Base-by-base conservation (phyloP, 2,113 vertebrate species). In the Labrus mixtus region DNA sequence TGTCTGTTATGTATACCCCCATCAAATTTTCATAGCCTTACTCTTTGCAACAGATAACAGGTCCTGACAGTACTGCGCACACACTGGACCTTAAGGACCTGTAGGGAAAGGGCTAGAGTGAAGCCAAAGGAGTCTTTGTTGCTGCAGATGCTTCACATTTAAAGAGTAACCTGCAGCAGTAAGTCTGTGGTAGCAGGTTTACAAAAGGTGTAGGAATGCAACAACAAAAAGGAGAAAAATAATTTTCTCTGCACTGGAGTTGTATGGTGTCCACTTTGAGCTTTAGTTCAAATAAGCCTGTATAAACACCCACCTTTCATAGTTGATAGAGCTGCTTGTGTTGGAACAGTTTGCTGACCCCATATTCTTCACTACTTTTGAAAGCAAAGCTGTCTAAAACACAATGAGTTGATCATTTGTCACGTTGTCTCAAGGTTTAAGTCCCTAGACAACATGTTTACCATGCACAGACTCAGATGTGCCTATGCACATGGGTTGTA, bases 11-110 rank as follows among this genome's bases (percentile, higher is more conserved):
- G 46, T 78, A 73, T 78, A 77, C 48, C 76, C 61, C 56, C 67
- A 89, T 93, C 82, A 91, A 88, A 92, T 73, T 85, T 91, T 90
- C 65, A 89, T 70, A 23, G 76, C 45, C 29, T 76, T 76, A 56
- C 68, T 82, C 79, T 80, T 54, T 74, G 78, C 55, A 60, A 87
- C 77, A 73, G 70, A 62, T 90, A 89, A 89, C 69, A 69, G 71
- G 68, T 83, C 45, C 68, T 85, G 87, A 91, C 86, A 83, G 77
- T 76, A 45, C 78, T 87, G 58, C 85, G 88, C 83, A 89, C 87
- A 83, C 75, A 37, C 0, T 29, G 16, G 15, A 67, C 82, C 79
- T 80, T 16, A 36, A 86, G 68, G 64, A 81, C 65, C 55, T 61
- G 29, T 55, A 66, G 74, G 71, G 66, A 80, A 48, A 85, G 71